phyloP scores from a whole-genome alignment of 2,888 invertebrate species.

The Choreutis nemorana region DNA sequence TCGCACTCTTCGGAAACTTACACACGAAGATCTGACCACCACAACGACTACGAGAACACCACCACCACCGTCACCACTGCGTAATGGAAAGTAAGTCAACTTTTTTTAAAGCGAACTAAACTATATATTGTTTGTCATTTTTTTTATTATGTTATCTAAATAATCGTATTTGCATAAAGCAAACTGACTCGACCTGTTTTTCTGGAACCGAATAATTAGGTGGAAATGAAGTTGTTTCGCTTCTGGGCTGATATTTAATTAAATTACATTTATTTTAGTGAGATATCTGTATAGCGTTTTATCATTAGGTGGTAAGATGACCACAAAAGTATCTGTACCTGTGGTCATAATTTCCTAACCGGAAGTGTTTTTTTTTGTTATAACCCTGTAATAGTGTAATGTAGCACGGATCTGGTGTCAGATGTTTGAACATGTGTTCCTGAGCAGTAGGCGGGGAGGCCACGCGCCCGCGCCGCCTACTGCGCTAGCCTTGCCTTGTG shows the following conservation, averaged over 20 bases:
- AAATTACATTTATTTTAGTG: conserved; percentile 3
- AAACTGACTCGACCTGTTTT: conserved; percentile 24
- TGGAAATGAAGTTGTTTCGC: conserved; percentile 18
- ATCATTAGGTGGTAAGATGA: too few species aligned
- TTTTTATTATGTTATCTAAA: too few species aligned
- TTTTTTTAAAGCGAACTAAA: too few species aligned
- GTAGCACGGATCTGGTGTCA: conserved; percentile 30
- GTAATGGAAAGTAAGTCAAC: conserved; percentile 43
- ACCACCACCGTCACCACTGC: conserved; percentile 30
- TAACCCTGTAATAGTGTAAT: too few species aligned
- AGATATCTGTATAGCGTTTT: neutral
- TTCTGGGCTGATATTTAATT: conserved; percentile 9
- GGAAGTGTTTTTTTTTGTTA: too few species aligned
- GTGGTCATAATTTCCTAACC: too few species aligned
- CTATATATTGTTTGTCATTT: conserved; percentile 2
- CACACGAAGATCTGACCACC: conserved; percentile 47
- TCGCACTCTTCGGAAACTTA: conserved; percentile 39
- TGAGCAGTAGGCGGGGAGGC: conserved; percentile 44
- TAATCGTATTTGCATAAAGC: conserved; percentile 13
- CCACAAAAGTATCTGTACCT: too few species aligned
- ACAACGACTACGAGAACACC: conserved; percentile 25
- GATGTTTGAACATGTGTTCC: conserved; percentile 53
- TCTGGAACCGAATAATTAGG: conserved; percentile 13
- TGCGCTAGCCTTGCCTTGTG: conserved; percentile 18
- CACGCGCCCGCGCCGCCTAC: conserved; percentile 28